A percentile compares a stretch with the other conserved stretches of the same genome.
These are phyloP conservation scores for Acromyrmex echinatior DNA, from an alignment of 1,140 invertebrate genomes.

Conservation along the genomic window DNA sequence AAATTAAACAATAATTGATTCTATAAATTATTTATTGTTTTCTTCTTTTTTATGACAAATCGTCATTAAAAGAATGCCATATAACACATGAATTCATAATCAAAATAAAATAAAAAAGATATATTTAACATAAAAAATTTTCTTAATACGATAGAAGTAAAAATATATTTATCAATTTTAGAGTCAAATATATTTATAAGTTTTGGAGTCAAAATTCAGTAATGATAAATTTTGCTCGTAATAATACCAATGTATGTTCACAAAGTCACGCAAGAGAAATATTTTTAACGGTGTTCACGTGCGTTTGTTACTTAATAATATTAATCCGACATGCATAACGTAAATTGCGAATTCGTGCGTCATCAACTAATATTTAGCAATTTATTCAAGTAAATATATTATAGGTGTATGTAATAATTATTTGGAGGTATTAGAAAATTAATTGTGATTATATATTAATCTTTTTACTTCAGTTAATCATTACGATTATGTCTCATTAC, in stretches of 20 bases:
- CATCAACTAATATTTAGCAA: neutral
- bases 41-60: no score
- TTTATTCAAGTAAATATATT: neutral
- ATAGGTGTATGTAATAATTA: neutral
- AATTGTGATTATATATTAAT: neutral
- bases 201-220: neutral
- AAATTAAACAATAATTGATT: no score
- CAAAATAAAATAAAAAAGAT: neutral
- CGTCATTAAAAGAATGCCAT: no score
- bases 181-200: neutral
- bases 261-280: neutral
- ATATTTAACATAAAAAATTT: neutral
- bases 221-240: neutral
- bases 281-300: neutral
- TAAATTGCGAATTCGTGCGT: neutral
- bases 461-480: neutral
- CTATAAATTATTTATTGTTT: no score
- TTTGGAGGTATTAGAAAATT: neutral
- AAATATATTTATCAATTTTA: neutral
- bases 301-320: conserved; percentile 6
- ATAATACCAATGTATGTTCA: neutral
- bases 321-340: conserved; percentile 11
- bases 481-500: no score
- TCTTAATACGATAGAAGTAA: neutral
- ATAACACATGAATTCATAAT: no score